These are phyloP conservation scores for Beris morrisii DNA, from an alignment of 2,888 invertebrate genomes.

Conservation along the genomic window DNA sequence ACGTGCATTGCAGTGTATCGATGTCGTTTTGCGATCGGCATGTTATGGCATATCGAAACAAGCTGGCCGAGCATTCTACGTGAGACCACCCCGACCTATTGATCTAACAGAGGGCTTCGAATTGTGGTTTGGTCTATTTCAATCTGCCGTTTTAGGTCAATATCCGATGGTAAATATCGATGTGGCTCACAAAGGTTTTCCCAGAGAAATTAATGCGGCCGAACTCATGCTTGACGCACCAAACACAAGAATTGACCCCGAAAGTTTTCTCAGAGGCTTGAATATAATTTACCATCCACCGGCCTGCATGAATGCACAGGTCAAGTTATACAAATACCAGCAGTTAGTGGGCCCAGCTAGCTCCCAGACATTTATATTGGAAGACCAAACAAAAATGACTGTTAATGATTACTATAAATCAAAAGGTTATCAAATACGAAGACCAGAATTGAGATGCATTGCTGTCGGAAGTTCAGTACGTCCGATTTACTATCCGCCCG, in stretches of 20 bases:
- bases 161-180: constrained; percentile 89
- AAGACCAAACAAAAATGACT: constrained; percentile 48
- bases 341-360: constrained; percentile 47
- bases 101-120: constrained; percentile 80
- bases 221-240: constrained; percentile 47
- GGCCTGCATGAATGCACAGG: constrained; percentile 41
- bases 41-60: constrained; percentile 47
- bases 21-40: constrained; percentile 66
- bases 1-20: constrained; percentile 62
- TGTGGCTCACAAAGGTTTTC: constrained; percentile 81
- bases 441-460: constrained; percentile 77
- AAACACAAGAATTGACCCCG: constrained; percentile 46
- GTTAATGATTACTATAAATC: constrained; percentile 52
- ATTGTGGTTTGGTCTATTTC: constrained; percentile 92
- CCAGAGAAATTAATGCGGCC: constrained; percentile 59
- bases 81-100: constrained; percentile 51
- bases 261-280: constrained; percentile 45
- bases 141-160: constrained; percentile 88
- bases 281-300: constrained; percentile 49
- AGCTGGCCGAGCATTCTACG: constrained; percentile 73
- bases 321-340: constrained; percentile 46
- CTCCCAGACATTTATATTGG: constrained; percentile 51
- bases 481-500: constrained; percentile 78
- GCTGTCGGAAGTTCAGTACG: constrained; percentile 75
- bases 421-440: constrained; percentile 54